Base-by-base conservation (phyloP, 2,888 invertebrate species). In the Calameuta idolon region DNA sequence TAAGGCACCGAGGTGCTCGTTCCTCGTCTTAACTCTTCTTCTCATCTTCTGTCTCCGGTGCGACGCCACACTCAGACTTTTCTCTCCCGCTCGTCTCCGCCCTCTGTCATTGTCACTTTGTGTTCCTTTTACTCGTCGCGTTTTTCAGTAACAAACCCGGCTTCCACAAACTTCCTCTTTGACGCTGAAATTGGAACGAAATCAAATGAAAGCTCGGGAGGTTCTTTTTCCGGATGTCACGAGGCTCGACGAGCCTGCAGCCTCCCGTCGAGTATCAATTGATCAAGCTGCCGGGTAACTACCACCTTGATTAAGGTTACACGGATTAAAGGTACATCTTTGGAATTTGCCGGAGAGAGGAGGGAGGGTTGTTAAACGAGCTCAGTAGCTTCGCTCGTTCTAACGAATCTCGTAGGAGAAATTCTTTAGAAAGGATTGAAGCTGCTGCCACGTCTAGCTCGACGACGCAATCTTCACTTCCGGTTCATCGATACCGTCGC, bases 141-240 rank as follows among this genome's bases (percentile, higher is more conserved):
- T 71, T 23, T 71, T 23, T 11, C 31, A 30, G 4, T 71, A 71
- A 71, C 30, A 34, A 30, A 71, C 71, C 34, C 30, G 23, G 30
- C 71, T 31, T 71, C 34, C 71, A 34, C 30, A 71, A 71, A 71
- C 71, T 71, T 33, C 30, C 71, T 34, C 71, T 71, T 71, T 71
- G 71, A 71, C 30, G 71, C 12, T 23, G 71, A 31, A 3, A 34
- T 31, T 71, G 30, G 34, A 30, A 71, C 71, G 71, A 71, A 71
- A 71, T 33, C n/a, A 33, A 71, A 71, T 30, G 71, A 71, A 71
- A 71, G 31, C 71, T 55, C 15, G 30, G 71, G 9, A 30, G 30
- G 34, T 12, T 11, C 34, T 15, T 9, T 9, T 4, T 3, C 15
- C 30, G 71, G 30, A 33, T 31, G 30, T 23, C 55, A 55, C 5